phyloP scores from a whole-genome alignment of 2,888 invertebrate genomes.

The Aquatica leii region DNA sequence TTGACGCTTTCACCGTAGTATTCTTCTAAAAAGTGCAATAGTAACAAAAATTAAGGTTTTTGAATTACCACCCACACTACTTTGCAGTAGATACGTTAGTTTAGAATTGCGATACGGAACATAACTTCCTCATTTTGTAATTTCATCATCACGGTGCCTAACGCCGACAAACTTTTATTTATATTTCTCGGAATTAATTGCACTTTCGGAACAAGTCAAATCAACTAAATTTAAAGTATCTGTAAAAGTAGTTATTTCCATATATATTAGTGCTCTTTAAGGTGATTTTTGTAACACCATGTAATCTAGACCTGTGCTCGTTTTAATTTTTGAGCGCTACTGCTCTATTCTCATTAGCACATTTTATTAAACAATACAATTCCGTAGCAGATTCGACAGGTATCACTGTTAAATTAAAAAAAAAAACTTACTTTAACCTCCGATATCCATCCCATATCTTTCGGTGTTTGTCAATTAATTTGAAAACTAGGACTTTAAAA shows the following conservation, averaged over 20 bases:
- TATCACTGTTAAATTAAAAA: constrained; percentile 68
- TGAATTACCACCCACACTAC: too few species aligned
- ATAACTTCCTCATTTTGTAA: constrained; percentile 83
- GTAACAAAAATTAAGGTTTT: too few species aligned
- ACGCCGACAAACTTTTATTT: constrained; percentile 80
- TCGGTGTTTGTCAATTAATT: constrained; percentile 72
- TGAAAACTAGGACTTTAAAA: constrained; percentile 84
- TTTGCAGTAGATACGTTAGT: too few species aligned
- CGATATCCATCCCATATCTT: constrained; percentile 80
- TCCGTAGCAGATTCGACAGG: constrained; percentile 71
- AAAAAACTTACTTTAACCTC: constrained; percentile 69
- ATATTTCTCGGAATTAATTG: constrained; percentile 72
- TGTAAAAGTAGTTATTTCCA: constrained; percentile 67
- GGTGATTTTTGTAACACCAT: constrained; percentile 67
- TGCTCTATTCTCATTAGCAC: constrained; percentile 79
- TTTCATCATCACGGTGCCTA: constrained; percentile 84
- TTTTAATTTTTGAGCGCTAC: constrained; percentile 70
- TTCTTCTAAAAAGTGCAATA: too few species aligned
- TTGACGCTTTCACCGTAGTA: too few species aligned
- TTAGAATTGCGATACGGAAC: too few species aligned
- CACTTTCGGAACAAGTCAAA: constrained; percentile 87
- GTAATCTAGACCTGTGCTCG: constrained; percentile 64
- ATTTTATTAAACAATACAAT: constrained; percentile 73
- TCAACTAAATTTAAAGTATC: constrained; percentile 85
- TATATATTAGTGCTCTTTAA: constrained; percentile 72